These are phyloP conservation scores for Acanthornis magna DNA, from an alignment of 2,797 vertebrate genomes.

Conservation along the genomic window DNA sequence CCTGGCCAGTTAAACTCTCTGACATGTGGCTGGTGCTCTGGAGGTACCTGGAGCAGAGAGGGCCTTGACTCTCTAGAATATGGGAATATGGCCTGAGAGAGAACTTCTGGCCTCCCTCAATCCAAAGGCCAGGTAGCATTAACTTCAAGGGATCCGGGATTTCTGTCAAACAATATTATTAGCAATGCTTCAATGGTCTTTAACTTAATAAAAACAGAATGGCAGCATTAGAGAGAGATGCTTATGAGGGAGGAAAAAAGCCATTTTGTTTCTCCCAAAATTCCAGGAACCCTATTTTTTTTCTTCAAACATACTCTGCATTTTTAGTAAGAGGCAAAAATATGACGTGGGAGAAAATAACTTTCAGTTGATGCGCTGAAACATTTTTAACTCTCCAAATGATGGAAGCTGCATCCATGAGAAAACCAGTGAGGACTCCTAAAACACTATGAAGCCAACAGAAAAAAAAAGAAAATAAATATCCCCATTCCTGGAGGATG, in stretches of 20 bases:
- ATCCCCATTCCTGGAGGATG: conserved; percentile 65
- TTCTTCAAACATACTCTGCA: background rate
- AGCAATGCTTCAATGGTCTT: background rate
- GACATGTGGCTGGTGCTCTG: background rate
- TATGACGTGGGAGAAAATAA: conserved; percentile 53
- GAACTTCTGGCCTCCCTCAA: background rate
- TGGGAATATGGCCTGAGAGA: background rate
- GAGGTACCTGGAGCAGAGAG: background rate
- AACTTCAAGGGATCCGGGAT: conserved; percentile 1
- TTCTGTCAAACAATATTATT: conserved; percentile 45
- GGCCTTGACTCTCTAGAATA: background rate
- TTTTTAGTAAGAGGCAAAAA: conserved; percentile 52
- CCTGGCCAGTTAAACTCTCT: background rate
- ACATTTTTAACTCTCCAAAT: conserved; percentile 55
- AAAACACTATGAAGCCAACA: conserved; percentile 56
- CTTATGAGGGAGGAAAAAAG: background rate
- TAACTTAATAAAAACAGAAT: conserved; percentile 40
- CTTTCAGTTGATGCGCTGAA: conserved; percentile 52
- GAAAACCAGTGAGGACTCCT: conserved; percentile 62
- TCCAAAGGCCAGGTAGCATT: background rate
- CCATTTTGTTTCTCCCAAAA: conserved; percentile 7
- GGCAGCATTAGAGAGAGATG: background rate
- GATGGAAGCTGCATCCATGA: conserved; percentile 29
- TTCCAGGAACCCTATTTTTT: background rate
- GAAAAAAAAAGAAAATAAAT: background rate